Conservation (phyloP, 2,113 vertebrate species). For the Grammomys surdaster region DNA sequence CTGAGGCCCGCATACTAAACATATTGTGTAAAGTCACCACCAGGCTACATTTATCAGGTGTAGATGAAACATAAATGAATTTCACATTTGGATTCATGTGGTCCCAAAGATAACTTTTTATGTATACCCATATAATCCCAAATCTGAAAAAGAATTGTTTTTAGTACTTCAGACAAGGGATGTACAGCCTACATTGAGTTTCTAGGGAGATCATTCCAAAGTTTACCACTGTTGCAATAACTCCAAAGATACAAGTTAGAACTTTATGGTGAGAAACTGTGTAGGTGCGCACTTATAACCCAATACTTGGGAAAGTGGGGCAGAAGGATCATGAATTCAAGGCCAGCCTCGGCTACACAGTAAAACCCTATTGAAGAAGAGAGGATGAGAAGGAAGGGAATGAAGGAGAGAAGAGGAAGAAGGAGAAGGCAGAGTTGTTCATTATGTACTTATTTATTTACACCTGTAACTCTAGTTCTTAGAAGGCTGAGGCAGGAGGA, state of each 20-base stretch:
- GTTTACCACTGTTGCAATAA: neutral
- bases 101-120: neutral
- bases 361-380: neutral
- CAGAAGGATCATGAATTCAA: neutral
- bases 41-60: neutral
- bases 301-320: neutral
- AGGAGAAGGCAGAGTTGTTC: neutral
- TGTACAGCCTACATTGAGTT: neutral
- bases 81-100: neutral
- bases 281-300: neutral
- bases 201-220: neutral
- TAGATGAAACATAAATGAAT: neutral
- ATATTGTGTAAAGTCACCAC: neutral
- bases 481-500: neutral
- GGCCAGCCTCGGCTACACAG: neutral
- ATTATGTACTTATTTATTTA: neutral
- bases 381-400: neutral
- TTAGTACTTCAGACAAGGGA: neutral
- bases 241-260: constrained; percentile 36
- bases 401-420: neutral
- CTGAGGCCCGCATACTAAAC: neutral
- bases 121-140: neutral
- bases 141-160: neutral
- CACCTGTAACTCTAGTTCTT: neutral
- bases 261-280: neutral